These are phyloP conservation scores for Amazona guildingii DNA, from an alignment of 2,113 vertebrate genomes.

Conservation along the genomic window DNA sequence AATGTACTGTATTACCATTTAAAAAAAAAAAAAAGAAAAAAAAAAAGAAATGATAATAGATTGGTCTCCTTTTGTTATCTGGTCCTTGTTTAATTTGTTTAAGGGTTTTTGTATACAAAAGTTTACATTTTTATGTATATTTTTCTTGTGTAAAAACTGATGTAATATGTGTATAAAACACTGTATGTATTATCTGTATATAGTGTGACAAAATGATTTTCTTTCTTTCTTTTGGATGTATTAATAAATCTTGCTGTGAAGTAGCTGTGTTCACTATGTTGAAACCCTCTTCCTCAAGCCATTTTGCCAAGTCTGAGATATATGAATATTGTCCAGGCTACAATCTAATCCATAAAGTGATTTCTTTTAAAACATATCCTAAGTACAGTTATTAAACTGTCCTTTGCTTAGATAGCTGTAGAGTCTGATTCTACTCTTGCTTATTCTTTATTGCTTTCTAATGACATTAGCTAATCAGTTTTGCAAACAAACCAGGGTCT, in stretches of 20 bases:
- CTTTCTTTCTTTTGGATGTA: slow-evolving; percentile 99
- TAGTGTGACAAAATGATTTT: slow-evolving; percentile 99
- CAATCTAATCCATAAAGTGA: slow-evolving; percentile 4
- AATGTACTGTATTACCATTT: slow-evolving; percentile 99
- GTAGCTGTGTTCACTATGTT: slow-evolving; percentile 72
- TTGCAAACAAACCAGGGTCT: background rate
- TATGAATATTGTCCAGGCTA: background rate
- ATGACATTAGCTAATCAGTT: slow-evolving; percentile 51
- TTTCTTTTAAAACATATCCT: background rate
- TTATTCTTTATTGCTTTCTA: slow-evolving; percentile 39
- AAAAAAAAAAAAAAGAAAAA: slow-evolving; percentile 83
- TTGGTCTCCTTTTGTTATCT: slow-evolving; percentile 99
- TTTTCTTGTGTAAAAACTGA: slow-evolving; percentile 99
- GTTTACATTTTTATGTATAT: slow-evolving; percentile 99
- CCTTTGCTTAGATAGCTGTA: slow-evolving; percentile 16
- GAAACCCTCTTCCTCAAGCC: slow-evolving; percentile 16
- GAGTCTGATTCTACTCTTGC: background rate
- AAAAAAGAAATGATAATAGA: slow-evolving; percentile 89
- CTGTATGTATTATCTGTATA: slow-evolving; percentile 99
- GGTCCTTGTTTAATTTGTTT: slow-evolving; percentile 99
- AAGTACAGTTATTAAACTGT: slow-evolving; percentile 42
- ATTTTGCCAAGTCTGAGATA: background rate
- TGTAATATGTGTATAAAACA: slow-evolving; percentile 99
- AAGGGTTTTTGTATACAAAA: slow-evolving; percentile 99
- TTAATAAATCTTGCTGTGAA: slow-evolving; percentile 99